Percentiles rank a stretch among this genome's conserved stretches.
Conservation (phyloP, 2,888 invertebrate genomes). For the Chymomyza fuscimana region DNA sequence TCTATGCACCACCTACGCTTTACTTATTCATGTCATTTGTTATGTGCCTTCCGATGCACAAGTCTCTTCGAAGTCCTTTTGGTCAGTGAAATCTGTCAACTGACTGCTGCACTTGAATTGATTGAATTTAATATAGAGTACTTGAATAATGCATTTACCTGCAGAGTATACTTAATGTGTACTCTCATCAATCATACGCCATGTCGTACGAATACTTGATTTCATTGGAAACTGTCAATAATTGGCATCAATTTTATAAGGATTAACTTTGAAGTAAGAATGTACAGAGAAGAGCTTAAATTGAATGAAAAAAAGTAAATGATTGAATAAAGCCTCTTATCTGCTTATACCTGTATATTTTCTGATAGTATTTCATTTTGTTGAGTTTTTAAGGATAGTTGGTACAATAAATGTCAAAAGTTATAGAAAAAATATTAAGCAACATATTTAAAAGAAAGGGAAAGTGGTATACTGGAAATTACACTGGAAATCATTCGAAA, state of each 20-base stretch:
- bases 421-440: no score
- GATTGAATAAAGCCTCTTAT: neutral
- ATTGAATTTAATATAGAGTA: conserved; percentile 31
- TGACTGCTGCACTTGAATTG: neutral
- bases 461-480: no score
- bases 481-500: no score
- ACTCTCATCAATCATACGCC: conserved; percentile 54
- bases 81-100: neutral
- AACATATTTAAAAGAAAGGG: no score
- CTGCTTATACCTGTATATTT: no score
- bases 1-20: neutral
- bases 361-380: no score
- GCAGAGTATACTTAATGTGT: conserved; percentile 32
- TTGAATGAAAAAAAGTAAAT: neutral
- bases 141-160: conserved; percentile 44
- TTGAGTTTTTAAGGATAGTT: no score
- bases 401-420: no score
- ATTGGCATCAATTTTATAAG: neutral
- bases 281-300: neutral
- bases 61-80: neutral
- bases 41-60: neutral
- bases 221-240: neutral
- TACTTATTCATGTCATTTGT: conserved; percentile 37
- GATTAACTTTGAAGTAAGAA: neutral
- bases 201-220: neutral